phyloP scores from a whole-genome alignment of 1,140 invertebrate species.

The Papilio polytes region DNA sequence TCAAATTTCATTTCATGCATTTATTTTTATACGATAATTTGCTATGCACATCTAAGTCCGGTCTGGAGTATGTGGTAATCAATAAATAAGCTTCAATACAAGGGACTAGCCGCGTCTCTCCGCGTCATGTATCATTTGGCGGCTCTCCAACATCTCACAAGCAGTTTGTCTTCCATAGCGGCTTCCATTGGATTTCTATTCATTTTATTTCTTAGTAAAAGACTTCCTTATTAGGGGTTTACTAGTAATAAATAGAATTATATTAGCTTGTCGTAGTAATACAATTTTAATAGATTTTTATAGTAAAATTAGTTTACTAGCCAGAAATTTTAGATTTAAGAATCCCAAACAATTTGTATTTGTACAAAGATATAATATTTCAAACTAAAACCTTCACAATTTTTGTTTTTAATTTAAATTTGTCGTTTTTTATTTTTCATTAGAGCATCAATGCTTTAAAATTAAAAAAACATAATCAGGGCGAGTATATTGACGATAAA shows the following conservation, averaged over 20 bases:
- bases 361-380: no score
- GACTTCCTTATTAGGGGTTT: constrained; percentile 12
- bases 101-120: not conserved
- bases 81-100: constrained; percentile 32
- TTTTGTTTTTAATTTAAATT: no score
- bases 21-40: not conserved
- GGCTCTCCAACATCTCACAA: constrained; percentile 41
- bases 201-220: constrained; percentile 17
- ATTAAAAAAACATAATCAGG: not conserved
- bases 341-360: not conserved
- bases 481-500: not conserved
- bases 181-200: constrained; percentile 1
- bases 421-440: not conserved
- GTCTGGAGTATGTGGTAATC: constrained; percentile 23
- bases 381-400: no score
- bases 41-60: not conserved
- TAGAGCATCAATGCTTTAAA: not conserved
- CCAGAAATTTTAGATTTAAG: not conserved
- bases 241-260: not conserved
- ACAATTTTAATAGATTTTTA: no score
- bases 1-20: no score
- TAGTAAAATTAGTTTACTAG: no score
- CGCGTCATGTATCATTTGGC: constrained; percentile 44
- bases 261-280: no score
- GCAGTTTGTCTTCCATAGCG: constrained; percentile 7